Evolutionary conservation across 2,797 vertebrate genomes (phyloP).

Genomic region (Arctocebus calabarensis): DNA sequence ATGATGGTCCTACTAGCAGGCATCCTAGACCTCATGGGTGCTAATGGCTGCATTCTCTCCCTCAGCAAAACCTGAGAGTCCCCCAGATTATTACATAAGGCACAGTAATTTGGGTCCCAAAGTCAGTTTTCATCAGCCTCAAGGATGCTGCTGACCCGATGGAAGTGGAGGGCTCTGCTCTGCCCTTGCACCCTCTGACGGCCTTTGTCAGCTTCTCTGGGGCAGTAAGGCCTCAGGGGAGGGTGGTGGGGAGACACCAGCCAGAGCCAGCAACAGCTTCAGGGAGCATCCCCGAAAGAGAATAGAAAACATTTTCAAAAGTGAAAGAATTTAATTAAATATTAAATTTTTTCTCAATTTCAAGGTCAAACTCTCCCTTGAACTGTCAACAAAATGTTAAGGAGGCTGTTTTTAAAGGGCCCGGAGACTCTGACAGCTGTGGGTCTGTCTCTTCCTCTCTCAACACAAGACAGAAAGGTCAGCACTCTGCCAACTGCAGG

Average conservation of each 20-base stretch:
- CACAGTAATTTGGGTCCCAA: too few relatives aligned
- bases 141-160: background rate
- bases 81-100: background rate
- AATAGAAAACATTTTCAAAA: background rate
- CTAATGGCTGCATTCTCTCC: background rate
- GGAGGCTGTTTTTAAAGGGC: background rate
- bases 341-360: background rate
- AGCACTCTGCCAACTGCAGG: fast-evolving
- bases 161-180: fast-evolving
- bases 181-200: background rate
- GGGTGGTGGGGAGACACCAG: background rate
- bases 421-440: background rate
- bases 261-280: background rate
- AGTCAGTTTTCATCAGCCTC: background rate
- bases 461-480: background rate
- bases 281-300: background rate
- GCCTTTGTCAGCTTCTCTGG: background rate
- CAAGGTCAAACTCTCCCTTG: background rate
- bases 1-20: fast-evolving
- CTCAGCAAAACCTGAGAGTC: background rate
- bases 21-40: background rate
- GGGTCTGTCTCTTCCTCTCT: background rate
- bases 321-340: background rate
- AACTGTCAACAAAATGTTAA: background rate
- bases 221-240: background rate